Evolutionary conservation across 2,113 vertebrate genomes (phyloP).

Genomic region (Tichodroma muraria): DNA sequence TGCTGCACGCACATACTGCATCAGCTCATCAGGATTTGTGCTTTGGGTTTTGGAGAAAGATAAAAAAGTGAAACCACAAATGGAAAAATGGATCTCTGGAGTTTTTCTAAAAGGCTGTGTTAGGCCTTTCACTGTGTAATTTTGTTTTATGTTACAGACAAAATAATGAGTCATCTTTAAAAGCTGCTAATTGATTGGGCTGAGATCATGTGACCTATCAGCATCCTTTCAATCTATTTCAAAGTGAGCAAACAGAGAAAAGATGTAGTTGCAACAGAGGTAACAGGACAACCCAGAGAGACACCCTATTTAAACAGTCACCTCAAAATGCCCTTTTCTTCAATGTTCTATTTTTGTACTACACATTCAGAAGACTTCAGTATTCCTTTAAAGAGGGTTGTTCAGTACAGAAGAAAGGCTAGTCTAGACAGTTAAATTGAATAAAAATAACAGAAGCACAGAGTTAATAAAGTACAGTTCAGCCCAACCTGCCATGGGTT

Average conservation of each 20-base stretch:
- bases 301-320: neutral
- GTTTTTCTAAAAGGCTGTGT: neutral
- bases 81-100: slow-evolving; percentile 5
- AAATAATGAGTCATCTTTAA: slow-evolving; percentile 45
- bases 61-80: slow-evolving; percentile 19
- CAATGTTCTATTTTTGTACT: neutral
- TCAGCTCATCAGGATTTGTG: neutral
- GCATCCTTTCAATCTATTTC: neutral
- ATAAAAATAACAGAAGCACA: neutral
- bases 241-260: neutral
- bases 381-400: neutral
- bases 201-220: neutral
- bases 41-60: neutral
- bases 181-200: slow-evolving; percentile 19
- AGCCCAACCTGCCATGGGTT: neutral
- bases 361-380: neutral
- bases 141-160: slow-evolving; percentile 32
- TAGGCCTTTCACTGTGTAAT: neutral
- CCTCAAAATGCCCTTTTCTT: neutral
- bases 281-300: neutral
- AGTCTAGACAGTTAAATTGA: neutral
- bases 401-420: neutral
- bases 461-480: neutral
- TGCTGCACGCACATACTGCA: neutral
- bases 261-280: neutral